Conservation (phyloP, 2,888 invertebrate species). For the Erannis defoliaria region DNA sequence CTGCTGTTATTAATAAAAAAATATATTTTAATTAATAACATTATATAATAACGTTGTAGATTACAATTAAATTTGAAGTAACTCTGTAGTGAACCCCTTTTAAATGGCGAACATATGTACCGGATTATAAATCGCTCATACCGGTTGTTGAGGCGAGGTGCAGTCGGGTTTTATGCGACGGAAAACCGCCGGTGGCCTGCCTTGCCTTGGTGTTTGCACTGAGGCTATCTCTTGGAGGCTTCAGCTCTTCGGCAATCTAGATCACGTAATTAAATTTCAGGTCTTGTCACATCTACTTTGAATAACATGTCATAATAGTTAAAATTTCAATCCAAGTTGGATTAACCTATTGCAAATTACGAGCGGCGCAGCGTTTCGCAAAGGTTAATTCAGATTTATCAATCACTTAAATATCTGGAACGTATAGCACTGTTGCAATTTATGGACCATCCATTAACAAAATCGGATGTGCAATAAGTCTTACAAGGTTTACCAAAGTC, state of each 20-base stretch:
- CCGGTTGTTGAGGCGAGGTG: too few species aligned
- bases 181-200: too few species aligned
- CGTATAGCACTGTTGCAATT: constrained; percentile 16
- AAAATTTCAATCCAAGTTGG: not conserved
- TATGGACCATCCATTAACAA: constrained; percentile 11
- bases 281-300: not conserved
- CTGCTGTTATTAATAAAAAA: too few species aligned
- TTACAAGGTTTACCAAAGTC: not conserved
- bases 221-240: not conserved
- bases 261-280: not conserved
- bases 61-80: too few species aligned
- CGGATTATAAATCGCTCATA: too few species aligned
- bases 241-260: too few species aligned
- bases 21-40: too few species aligned
- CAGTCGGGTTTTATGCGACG: too few species aligned
- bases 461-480: not conserved
- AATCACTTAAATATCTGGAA: constrained; percentile 21
- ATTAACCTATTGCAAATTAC: constrained; percentile 25
- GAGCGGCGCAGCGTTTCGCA: constrained; percentile 22
- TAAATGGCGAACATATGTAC: too few species aligned
- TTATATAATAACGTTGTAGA: too few species aligned
- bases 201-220: too few species aligned
- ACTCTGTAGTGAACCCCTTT: too few species aligned
- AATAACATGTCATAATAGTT: constrained; percentile 13
- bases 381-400: constrained; percentile 25